These are phyloP conservation scores for Pachypanchax playfairii DNA, from an alignment of 2,113 vertebrate species.

Conservation along the genomic window DNA sequence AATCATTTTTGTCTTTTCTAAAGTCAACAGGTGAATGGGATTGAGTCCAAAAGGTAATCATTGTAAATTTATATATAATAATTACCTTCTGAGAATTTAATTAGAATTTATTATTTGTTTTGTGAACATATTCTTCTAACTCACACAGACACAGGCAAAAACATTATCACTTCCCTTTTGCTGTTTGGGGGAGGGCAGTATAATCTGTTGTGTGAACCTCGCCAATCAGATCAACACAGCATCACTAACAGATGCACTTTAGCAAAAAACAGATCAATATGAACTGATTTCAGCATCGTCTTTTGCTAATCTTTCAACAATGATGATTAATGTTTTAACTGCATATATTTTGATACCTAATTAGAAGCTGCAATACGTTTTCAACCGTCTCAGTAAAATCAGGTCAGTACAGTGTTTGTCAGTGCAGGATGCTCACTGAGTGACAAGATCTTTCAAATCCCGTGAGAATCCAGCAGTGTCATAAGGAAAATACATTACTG, in stretches of 20 bases:
- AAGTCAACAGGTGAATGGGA: no score
- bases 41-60: no score
- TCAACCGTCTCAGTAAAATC: neutral
- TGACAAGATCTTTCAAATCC: constrained; percentile 5
- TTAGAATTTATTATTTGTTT: no score
- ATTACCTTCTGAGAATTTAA: no score
- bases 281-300: neutral
- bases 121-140: no score
- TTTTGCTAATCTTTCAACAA: neutral
- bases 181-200: no score
- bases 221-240: neutral
- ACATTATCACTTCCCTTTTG: no score
- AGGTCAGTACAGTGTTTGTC: constrained; percentile 8
- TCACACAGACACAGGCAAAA: no score
- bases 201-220: neutral
- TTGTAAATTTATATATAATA: no score
- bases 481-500: constrained; percentile 5
- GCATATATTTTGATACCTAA: constrained; percentile 1
- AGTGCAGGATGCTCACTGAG: constrained; percentile 7
- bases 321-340: neutral
- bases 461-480: constrained; percentile 5
- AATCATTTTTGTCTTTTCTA: no score
- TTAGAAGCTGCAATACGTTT: constrained; percentile 13
- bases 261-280: no score
- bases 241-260: no score